Evolutionary conservation across 2,797 vertebrate genomes (phyloP).

Genomic region (Trachurus trachurus): DNA sequence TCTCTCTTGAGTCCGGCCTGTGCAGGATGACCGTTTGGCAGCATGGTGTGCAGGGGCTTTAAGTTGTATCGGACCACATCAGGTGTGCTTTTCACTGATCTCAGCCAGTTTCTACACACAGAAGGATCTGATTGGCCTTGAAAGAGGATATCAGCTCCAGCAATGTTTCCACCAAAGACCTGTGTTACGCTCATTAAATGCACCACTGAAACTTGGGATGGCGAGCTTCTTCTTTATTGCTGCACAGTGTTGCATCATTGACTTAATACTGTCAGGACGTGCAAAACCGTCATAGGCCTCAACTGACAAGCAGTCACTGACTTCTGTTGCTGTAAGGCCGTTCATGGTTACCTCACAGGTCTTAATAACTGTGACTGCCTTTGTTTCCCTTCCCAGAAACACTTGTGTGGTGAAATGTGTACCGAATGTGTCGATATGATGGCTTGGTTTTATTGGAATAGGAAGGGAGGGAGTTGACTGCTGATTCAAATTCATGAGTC

Average conservation of each 20-base stretch:
- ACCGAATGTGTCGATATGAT: neutral
- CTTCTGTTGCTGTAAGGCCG: conserved; percentile 46
- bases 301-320: neutral
- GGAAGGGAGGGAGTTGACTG: conserved; percentile 49
- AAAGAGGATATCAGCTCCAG: conserved; percentile 27
- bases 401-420: conserved; percentile 57
- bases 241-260: neutral
- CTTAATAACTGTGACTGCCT: conserved; percentile 49
- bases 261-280: no score
- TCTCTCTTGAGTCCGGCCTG: conserved; percentile 21
- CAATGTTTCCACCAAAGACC: conserved; percentile 41
- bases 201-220: neutral
- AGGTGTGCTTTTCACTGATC: conserved; percentile 33
- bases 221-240: neutral
- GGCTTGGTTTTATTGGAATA: conserved; percentile 32
- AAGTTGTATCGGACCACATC: conserved; percentile 57
- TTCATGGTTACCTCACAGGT: conserved; percentile 24
- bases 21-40: conserved; percentile 14
- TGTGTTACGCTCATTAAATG: conserved; percentile 39
- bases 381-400: conserved; percentile 68
- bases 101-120: conserved; percentile 23
- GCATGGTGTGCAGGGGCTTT: conserved; percentile 59
- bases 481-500: conserved; percentile 43
- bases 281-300: neutral
- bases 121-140: neutral